Conservation (phyloP, 2,888 invertebrate species). For the Ornithoptera alexandrae region DNA sequence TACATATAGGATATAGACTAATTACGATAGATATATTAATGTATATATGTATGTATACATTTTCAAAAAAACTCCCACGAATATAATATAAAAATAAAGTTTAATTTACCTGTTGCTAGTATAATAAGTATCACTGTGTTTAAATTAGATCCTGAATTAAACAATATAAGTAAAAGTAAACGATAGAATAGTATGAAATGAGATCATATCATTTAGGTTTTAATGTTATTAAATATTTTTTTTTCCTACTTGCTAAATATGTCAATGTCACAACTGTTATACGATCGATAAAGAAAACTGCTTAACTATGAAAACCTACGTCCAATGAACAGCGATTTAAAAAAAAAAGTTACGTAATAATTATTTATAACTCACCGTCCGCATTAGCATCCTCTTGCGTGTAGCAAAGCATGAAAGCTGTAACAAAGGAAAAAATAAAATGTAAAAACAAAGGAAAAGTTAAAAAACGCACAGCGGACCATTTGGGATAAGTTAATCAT, state of each 20-base stretch:
- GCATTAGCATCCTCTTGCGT: conserved; percentile 94
- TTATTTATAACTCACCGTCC: conserved; percentile 85
- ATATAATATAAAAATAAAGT: too few species aligned
- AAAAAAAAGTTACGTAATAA: conserved; percentile 41
- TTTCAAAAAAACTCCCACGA: too few species aligned
- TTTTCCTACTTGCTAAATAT: background rate
- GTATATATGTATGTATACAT: too few species aligned
- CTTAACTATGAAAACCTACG: conserved; percentile 54
- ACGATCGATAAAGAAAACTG: conserved; percentile 39
- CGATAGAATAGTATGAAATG: background rate
- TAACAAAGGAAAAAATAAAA: conserved; percentile 74
- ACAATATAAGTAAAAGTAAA: background rate
- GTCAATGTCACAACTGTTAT: conserved; percentile 20
- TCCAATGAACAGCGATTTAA: conserved; percentile 65
- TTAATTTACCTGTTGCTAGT: background rate
- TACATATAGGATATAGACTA: too few species aligned
- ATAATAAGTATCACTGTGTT: background rate
- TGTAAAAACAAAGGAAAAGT: too few species aligned
- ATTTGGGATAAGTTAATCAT: too few species aligned
- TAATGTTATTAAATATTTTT: background rate
- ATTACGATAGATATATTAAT: too few species aligned
- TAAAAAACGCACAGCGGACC: too few species aligned
- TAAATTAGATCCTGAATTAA: background rate
- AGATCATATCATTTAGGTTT: background rate
- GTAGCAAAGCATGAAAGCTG: conserved; percentile 97